Base-by-base conservation (phyloP, 2,888 invertebrate species). In the Drosophila tanythrix region DNA sequence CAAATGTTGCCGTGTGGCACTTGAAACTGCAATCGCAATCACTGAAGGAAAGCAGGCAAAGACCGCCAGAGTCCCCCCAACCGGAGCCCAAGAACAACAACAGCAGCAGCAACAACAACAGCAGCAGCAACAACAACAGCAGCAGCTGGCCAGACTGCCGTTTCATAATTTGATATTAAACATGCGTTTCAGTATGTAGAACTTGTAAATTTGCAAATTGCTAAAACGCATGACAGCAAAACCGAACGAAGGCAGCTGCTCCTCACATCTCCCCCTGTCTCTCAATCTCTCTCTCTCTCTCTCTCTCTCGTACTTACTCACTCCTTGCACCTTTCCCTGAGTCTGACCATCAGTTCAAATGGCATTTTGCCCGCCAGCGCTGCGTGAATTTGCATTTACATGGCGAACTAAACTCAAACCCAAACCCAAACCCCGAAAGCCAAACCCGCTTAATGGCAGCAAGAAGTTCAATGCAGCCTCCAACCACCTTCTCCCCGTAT, bases 131-230 rank as follows among this genome's bases (percentile, higher is more conserved):
- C 29, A 61, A 27, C 51, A 38, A 35, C 52, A 63, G 38, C 61
- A 48, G 56, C 69, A 65, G 79, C 78, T 60, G 82, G 70, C 68
- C 40, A 60, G 59, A 78, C 81, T 71, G 87, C 79, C 72, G 80
- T 74, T 84, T 89, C 85, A 85, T 85, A 85, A 89, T 85, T 85
- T 88, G 85, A 82, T 89, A 85, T 85, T 84, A 88, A 85, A 84
- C 89, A 85, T 85, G 88, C 90, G 81, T 73, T 69, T 25, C 70
- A 38, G 70, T 81, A 78, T 74, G 83, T 79, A 76, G 85, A 89
- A 82, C 90, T 86, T 86, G 86, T 86, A 86, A 86, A 86, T 89
- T 86, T 86, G 90, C 90, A 86, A 86, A 85, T 85, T 85, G 88
- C 85, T 88, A 65, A 87, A 84, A 84, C 75, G 82, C 89, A 88